phyloP scores from a whole-genome alignment of 1,140 invertebrate species.

The Belonocnema kinseyi region DNA sequence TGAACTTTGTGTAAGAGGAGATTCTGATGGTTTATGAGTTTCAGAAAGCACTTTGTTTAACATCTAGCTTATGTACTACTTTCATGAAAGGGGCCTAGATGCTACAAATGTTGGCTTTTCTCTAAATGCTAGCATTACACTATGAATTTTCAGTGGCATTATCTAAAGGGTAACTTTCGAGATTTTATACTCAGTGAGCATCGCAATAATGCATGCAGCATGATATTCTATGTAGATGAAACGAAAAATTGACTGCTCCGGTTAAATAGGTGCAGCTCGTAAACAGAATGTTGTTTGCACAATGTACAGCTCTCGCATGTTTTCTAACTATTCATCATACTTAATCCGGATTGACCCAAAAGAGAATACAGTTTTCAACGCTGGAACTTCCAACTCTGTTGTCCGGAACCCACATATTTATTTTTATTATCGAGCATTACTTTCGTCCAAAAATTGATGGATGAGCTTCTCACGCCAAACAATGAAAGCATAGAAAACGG shows the following conservation, averaged over 20 bases:
- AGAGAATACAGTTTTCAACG: conserved; percentile 2
- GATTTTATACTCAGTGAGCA: neutral
- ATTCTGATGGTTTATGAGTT: conserved; percentile 1
- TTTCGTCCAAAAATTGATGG: no score
- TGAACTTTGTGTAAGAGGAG: conserved; percentile 3
- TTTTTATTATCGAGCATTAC: neutral
- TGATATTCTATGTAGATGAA: conserved; percentile 5
- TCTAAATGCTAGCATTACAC: neutral
- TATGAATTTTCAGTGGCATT: neutral
- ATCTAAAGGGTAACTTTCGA: neutral
- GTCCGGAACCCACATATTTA: neutral
- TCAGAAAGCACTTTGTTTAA: conserved; percentile 4
- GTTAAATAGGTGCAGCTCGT: neutral
- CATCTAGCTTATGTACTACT: conserved; percentile 14
- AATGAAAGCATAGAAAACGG: no score
- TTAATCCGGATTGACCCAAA: conserved; percentile 4
- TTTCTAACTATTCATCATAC: conserved; percentile 25
- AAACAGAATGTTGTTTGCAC: conserved; percentile 1
- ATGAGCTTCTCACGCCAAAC: no score
- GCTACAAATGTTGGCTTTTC: no score
- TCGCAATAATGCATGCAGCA: neutral
- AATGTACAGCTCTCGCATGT: neutral
- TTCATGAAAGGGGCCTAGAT: neutral
- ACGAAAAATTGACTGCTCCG: neutral
- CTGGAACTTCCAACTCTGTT: neutral